Conservation (phyloP, 2,888 invertebrate species). For the Nasonia oneida region DNA sequence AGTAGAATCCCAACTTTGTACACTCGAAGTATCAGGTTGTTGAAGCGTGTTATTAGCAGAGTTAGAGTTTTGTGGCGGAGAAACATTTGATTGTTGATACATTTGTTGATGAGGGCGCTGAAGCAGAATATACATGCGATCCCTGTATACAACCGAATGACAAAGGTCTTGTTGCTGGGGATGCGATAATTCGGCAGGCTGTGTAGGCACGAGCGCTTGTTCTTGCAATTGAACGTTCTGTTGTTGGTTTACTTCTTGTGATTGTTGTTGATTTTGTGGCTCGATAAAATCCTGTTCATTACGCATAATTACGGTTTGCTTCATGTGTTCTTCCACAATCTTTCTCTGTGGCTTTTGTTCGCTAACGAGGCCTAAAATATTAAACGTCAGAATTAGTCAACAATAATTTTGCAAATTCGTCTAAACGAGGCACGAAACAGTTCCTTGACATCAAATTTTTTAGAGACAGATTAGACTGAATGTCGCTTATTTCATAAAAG, state of each 20-base stretch:
- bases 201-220: neutral
- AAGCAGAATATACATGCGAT: neutral
- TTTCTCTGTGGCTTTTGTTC: neutral
- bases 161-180: neutral
- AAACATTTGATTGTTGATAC: neutral
- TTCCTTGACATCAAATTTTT: neutral
- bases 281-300: neutral
- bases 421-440: neutral
- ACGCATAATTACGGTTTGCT: neutral
- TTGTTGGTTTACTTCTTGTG: too few species aligned
- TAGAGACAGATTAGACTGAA: neutral
- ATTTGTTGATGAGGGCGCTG: neutral
- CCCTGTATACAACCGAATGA: neutral
- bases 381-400: neutral
- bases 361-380: neutral
- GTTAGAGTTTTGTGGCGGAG: neutral
- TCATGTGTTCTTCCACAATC: neutral
- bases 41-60: neutral
- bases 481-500: neutral
- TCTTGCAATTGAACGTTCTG: neutral
- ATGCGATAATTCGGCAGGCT: neutral
- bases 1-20: neutral
- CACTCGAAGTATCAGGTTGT: neutral
- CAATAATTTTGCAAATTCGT: neutral
- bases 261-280: neutral